These are phyloP conservation scores for Salvelinus fontinalis DNA, from an alignment of 2,113 vertebrate species.

Conservation along the genomic window DNA sequence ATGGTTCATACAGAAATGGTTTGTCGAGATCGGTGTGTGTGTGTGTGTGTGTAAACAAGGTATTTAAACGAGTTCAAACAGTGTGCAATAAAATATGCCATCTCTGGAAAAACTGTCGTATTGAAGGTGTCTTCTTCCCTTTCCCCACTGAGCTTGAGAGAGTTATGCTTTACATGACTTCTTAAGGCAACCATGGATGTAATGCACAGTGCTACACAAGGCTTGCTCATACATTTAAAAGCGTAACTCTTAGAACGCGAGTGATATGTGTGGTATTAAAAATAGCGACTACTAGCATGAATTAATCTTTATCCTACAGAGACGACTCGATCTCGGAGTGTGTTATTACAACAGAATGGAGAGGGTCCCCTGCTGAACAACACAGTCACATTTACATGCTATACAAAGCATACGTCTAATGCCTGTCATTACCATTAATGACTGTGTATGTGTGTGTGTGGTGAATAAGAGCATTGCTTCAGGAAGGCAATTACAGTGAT, in stretches of 20 bases:
- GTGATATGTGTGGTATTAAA: conserved; percentile 62
- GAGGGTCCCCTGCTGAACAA: neutral
- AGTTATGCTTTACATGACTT: conserved; percentile 25
- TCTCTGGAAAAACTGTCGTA: no score
- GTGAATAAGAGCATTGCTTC: conserved; percentile 47
- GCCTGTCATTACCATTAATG: no score
- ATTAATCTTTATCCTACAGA: conserved; percentile 33
- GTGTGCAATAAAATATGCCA: neutral
- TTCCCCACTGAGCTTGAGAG: conserved; percentile 15
- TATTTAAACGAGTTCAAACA: no score
- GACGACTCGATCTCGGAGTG: conserved; percentile 61
- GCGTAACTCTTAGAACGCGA: conserved; percentile 58
- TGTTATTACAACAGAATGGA: conserved; percentile 54
- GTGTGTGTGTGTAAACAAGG: neutral
- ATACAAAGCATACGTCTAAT: no score
- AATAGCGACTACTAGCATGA: conserved; percentile 43
- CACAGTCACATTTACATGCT: conserved; percentile 51
- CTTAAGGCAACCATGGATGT: conserved; percentile 16
- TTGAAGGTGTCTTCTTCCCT: no score
- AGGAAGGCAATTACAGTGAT: conserved; percentile 42
- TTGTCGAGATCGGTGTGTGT: no score
- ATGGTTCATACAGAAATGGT: no score
- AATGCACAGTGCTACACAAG: conserved; percentile 8
- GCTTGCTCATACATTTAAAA: conserved; percentile 30
- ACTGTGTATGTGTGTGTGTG: no score